Percentiles rank a stretch among this genome's conserved stretches.
These are phyloP conservation scores for Bombycilla garrulus DNA, from an alignment of 2,113 vertebrate genomes.

Conservation along the genomic window DNA sequence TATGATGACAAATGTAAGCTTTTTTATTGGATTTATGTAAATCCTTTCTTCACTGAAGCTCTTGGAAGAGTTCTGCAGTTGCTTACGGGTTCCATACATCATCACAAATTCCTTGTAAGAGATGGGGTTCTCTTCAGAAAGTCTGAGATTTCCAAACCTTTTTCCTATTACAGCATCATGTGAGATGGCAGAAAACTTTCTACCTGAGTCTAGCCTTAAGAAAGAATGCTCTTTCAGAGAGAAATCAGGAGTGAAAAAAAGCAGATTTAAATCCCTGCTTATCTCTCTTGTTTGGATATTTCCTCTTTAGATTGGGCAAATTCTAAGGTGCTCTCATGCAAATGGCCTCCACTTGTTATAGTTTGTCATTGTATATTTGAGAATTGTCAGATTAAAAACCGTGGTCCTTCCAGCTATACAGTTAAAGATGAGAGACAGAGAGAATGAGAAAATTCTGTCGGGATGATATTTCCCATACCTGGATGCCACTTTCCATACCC, in stretches of 20 bases:
- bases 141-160: neutral
- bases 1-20: constrained; percentile 65
- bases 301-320: neutral
- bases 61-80: constrained; percentile 10
- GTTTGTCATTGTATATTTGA: neutral
- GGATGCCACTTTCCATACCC: neutral
- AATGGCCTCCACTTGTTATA: neutral
- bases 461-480: neutral
- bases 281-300: neutral
- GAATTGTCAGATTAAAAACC: neutral
- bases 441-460: neutral
- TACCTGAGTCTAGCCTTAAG: neutral
- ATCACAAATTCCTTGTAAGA: neutral
- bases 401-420: neutral
- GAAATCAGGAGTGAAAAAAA: neutral
- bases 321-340: neutral
- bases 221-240: neutral
- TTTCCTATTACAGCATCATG: neutral
- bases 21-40: constrained; percentile 64
- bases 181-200: neutral
- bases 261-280: neutral
- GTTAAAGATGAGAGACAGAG: neutral
- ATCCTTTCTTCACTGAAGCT: constrained; percentile 52
- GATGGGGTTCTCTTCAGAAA: neutral
- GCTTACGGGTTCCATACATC: neutral